Base-by-base conservation (phyloP, 2,888 invertebrate genomes). In the Lasius fuliginosus region DNA sequence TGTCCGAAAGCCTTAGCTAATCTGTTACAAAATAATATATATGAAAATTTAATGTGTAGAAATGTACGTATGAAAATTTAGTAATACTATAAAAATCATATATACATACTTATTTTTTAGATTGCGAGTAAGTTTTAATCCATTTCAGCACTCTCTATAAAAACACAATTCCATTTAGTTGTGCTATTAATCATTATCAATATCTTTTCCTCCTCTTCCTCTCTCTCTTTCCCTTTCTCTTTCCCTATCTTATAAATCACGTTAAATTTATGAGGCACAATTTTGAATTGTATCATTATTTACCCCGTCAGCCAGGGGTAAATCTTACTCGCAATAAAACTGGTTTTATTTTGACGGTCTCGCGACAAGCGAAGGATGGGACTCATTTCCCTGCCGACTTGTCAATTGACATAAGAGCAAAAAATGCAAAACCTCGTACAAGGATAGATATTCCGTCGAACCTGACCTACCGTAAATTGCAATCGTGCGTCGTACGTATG, bases 401-500 rank as follows among this genome's bases (percentile, higher is more conserved):
- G 46, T 62, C 68, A 71, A 3, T 73, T 83, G 77, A 82, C 71
- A 74, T 64, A 87, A 65, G 62, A 82, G 42, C 33, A 62, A 69
- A 85, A 58, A 82, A 82, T 36, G 65, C 81, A 65, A 56, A 82
- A 69, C 12, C 46, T 95, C 93, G 96, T 96, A 96, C 12, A 64
- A 77, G 85, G 82, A 82, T 83, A 79, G 83, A 83, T 79, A 90
- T 87, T 23, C 86, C 86, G 87, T 89, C 90, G 89, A 89, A 85
- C 84, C 76, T 92, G 91, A 92, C 90, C 92, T 90, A 91, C 86
- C 91, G 73, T 87, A 82, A 77, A 83, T 77, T 60, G 75, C 65
- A 68, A 3, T 84, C 86, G 77, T 79, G 15, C 76, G 56, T 79
- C 56, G 36, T 60, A 68, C 46, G 82, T 73, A 46, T 62, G 71